Conservation (phyloP, 2,888 invertebrate genomes). For the Antheraea assamensis region DNA sequence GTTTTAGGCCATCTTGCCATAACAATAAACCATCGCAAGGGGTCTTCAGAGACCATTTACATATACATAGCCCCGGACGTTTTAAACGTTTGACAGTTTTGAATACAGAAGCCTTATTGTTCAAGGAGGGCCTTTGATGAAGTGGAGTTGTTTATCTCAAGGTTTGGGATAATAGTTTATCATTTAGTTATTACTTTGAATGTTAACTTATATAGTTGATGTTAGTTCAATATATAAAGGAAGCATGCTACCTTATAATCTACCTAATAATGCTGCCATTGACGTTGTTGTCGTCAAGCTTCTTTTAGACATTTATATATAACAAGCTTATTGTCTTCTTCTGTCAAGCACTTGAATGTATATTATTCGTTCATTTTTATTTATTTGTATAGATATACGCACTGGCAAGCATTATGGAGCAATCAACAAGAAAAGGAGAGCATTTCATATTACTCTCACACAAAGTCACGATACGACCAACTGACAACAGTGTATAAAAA, state of each 20-base stretch:
- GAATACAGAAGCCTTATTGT: constrained; percentile 53
- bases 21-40: constrained; percentile 71
- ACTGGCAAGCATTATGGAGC: no score
- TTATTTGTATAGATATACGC: no score
- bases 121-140: constrained; percentile 49
- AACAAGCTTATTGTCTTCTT: no score
- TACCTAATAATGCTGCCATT: no score
- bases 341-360: no score
- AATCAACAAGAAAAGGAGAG: no score
- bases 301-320: no score
- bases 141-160: constrained; percentile 17
- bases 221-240: not conserved
- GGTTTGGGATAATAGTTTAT: constrained; percentile 33
- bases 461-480: no score
- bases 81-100: constrained; percentile 75
- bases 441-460: no score
- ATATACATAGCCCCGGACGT: constrained; percentile 60
- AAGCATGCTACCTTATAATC: not conserved
- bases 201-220: not conserved
- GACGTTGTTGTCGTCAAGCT: no score
- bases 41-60: constrained; percentile 61
- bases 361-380: no score
- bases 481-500: no score
- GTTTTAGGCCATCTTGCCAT: constrained; percentile 70
- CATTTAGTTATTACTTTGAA: constrained; percentile 25